Conservation (phyloP, 2,797 vertebrate genomes). For the Pseudopleuronectes americanus region DNA sequence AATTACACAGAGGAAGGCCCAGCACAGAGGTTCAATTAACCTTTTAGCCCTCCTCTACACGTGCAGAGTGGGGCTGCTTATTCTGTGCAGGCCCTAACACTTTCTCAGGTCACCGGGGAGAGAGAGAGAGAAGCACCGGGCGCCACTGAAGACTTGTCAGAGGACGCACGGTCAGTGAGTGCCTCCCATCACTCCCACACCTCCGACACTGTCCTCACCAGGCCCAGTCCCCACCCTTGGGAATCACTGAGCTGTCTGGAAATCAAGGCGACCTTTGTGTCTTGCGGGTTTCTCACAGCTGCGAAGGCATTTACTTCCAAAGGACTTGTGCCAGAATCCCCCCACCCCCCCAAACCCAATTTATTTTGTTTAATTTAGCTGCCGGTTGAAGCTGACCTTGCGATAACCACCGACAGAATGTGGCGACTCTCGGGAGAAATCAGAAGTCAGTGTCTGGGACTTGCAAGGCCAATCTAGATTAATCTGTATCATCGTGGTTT, state of each 20-base stretch:
- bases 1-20: constrained; percentile 84
- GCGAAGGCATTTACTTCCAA: constrained; percentile 60
- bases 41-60: constrained; percentile 80
- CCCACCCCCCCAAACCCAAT: constrained; percentile 10
- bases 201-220: constrained; percentile 18
- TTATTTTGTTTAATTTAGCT: constrained; percentile 72
- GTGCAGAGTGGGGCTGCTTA: constrained; percentile 73
- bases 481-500: constrained; percentile 46
- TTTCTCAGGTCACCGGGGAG: constrained; percentile 71
- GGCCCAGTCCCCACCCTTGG: constrained; percentile 57
- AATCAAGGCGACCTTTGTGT: constrained; percentile 78
- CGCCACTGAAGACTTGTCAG: constrained; percentile 47
- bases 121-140: constrained; percentile 45
- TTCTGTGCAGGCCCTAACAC: constrained; percentile 64
- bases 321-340: constrained; percentile 30
- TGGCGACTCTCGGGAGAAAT: constrained; percentile 53
- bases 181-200: constrained; percentile 1
- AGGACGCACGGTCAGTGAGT: constrained; percentile 12
- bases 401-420: constrained; percentile 46
- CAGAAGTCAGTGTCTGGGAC: constrained; percentile 33
- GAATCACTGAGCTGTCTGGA: constrained; percentile 65
- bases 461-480: constrained; percentile 33
- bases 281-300: constrained; percentile 60
- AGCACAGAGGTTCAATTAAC: constrained; percentile 86
- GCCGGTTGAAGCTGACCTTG: constrained; percentile 51